Evolutionary conservation across 2,888 invertebrate genomes (phyloP).

Genomic region (Lacanobia oleracea): DNA sequence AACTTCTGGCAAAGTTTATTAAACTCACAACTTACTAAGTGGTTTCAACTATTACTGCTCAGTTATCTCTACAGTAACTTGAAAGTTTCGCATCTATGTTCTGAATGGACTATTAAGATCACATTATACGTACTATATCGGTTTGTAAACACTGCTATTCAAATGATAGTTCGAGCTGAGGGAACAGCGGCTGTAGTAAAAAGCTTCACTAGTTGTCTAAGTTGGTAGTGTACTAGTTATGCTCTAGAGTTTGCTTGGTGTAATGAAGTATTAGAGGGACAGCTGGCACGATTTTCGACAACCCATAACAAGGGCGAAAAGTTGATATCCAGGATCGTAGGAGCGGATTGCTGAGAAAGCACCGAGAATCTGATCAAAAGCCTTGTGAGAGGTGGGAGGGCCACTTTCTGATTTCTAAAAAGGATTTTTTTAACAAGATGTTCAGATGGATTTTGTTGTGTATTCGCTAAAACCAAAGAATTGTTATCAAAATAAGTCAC

Average conservation of each 20-base stretch:
- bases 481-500: no score
- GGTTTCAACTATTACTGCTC: constrained; percentile 52
- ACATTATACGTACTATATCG: constrained; percentile 35
- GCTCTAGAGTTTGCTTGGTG: no score
- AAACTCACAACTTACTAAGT: constrained; percentile 56
- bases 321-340: no score
- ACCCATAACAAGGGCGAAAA: no score
- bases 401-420: no score
- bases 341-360: no score
- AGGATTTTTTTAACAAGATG: no score
- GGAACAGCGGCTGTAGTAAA: background rate
- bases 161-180: background rate
- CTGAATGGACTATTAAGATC: constrained; percentile 51
- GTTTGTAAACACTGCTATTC: constrained; percentile 36
- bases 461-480: no score
- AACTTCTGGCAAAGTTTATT: constrained; percentile 52
- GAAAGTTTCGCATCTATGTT: constrained; percentile 45
- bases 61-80: constrained; percentile 52
- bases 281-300: no score
- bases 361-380: no score
- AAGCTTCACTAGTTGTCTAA: background rate
- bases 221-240: background rate
- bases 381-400: no score
- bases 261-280: background rate
- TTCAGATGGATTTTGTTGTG: no score